phyloP scores from a whole-genome alignment of 2,888 invertebrate genomes.

The Furcula furcula region DNA sequence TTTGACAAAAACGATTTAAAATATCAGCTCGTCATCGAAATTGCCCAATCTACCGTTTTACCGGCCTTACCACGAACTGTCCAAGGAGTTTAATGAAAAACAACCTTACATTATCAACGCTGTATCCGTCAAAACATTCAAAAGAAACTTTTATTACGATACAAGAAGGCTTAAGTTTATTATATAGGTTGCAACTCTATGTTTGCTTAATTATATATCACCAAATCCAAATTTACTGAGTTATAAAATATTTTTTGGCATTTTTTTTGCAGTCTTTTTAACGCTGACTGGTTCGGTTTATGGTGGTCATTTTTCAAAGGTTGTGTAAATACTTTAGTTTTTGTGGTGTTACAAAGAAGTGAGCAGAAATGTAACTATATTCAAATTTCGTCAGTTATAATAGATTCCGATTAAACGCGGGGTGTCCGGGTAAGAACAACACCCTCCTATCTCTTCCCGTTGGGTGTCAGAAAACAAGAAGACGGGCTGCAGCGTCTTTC shows the following conservation, averaged over 20 bases:
- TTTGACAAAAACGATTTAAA: conserved; percentile 74
- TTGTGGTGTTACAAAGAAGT: neutral
- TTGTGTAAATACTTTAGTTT: conserved; percentile 11
- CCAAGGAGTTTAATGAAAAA: conserved; percentile 63
- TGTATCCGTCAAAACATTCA: neutral
- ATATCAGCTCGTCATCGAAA: conserved; percentile 70
- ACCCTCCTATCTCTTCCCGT: too few species aligned
- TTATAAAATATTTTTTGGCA: conserved; percentile 61
- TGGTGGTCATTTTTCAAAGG: conserved; percentile 5
- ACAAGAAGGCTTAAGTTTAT: conserved; percentile 7
- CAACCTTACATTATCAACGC: conserved; percentile 23
- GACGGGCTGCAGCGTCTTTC: too few species aligned
- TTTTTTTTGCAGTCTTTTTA: conserved; percentile 38
- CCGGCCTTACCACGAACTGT: conserved; percentile 77
- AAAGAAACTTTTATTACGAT: conserved; percentile 23
- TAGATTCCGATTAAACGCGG: too few species aligned
- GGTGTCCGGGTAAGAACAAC: too few species aligned
- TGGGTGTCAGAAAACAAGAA: too few species aligned
- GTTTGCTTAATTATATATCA: conserved; percentile 58
- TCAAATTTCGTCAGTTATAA: too few species aligned
- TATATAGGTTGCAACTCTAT: neutral
- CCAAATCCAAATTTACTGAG: conserved; percentile 67
- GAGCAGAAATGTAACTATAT: too few species aligned
- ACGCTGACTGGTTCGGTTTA: conserved; percentile 30
- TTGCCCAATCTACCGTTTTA: conserved; percentile 76